Evolutionary conservation across 2,888 invertebrate species (phyloP).

Genomic region (Orgyia antiqua): DNA sequence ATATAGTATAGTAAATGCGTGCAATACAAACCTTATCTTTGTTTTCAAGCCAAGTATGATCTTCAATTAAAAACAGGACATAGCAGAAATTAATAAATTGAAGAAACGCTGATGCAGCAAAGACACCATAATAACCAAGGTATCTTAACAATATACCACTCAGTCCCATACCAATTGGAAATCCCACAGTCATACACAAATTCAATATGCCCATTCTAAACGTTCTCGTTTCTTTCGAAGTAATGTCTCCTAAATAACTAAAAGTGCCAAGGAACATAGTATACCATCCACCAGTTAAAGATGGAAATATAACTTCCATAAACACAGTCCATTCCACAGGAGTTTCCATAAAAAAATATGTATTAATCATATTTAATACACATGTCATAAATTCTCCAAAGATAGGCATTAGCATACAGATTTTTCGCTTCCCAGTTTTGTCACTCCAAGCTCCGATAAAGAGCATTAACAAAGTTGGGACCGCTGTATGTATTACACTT

Average conservation of each 20-base stretch:
- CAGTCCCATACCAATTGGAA: constrained; percentile 65
- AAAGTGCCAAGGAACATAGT: constrained; percentile 77
- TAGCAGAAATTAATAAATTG: constrained; percentile 67
- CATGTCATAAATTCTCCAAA: constrained; percentile 74
- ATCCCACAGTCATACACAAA: constrained; percentile 69
- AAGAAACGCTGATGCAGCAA: constrained; percentile 53
- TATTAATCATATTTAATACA: constrained; percentile 69
- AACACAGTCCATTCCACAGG: constrained; percentile 73
- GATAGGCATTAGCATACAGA: constrained; percentile 78
- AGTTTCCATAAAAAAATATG: constrained; percentile 74
- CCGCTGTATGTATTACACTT: constrained; percentile 70
- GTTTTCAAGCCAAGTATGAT: constrained; percentile 61
- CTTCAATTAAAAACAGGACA: constrained; percentile 57
- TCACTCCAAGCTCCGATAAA: constrained; percentile 82
- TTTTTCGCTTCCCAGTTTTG: constrained; percentile 75
- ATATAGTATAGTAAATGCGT: no score
- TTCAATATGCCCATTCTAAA: constrained; percentile 76
- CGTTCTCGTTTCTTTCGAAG: constrained; percentile 76
- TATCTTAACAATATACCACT: constrained; percentile 57
- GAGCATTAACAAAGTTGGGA: constrained; percentile 74
- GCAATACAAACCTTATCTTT: constrained; percentile 61
- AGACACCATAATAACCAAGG: constrained; percentile 77
- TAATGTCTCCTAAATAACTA: constrained; percentile 80
- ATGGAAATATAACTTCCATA: constrained; percentile 72
- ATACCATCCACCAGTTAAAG: constrained; percentile 76